phyloP scores from a whole-genome alignment of 1,140 invertebrate genomes.

The Meteorus sp. region DNA sequence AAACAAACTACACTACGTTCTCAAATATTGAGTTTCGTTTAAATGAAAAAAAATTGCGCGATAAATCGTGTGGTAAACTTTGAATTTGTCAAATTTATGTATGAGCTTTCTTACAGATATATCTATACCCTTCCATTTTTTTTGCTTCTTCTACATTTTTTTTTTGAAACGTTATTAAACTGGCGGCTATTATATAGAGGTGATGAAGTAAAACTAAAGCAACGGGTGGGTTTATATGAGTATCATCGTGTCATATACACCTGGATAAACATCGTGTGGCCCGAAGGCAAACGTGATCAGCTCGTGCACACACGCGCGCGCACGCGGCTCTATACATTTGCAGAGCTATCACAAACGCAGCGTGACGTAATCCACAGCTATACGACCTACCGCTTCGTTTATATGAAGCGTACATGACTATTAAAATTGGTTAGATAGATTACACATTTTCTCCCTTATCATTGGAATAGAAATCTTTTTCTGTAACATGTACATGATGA shows the following conservation, averaged over 20 bases:
- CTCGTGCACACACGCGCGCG: too few relatives aligned
- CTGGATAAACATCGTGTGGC: slow-evolving; percentile 23
- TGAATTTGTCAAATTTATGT: too few relatives aligned
- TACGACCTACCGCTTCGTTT: too few relatives aligned
- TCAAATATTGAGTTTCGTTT: too few relatives aligned
- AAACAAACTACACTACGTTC: background rate
- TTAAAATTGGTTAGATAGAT: too few relatives aligned
- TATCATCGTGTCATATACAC: slow-evolving; percentile 23
- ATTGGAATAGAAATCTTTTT: too few relatives aligned
- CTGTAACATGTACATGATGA: too few relatives aligned
- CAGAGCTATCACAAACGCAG: slow-evolving; percentile 11
- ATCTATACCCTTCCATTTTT: background rate
- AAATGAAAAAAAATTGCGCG: too few relatives aligned
- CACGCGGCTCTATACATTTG: too few relatives aligned
- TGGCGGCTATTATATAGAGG: background rate
- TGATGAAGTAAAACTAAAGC: slow-evolving; percentile 4
- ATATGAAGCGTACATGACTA: too few relatives aligned
- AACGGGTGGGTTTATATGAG: slow-evolving; percentile 13
- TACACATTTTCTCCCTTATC: too few relatives aligned
- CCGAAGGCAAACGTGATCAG: slow-evolving; percentile 14
- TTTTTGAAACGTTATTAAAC: background rate
- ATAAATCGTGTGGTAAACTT: too few relatives aligned
- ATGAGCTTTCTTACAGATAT: background rate
- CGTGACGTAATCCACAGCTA: slow-evolving; percentile 9
- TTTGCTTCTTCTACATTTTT: background rate